Conservation (phyloP, 2,888 invertebrate genomes). For the Aquatica leii region DNA sequence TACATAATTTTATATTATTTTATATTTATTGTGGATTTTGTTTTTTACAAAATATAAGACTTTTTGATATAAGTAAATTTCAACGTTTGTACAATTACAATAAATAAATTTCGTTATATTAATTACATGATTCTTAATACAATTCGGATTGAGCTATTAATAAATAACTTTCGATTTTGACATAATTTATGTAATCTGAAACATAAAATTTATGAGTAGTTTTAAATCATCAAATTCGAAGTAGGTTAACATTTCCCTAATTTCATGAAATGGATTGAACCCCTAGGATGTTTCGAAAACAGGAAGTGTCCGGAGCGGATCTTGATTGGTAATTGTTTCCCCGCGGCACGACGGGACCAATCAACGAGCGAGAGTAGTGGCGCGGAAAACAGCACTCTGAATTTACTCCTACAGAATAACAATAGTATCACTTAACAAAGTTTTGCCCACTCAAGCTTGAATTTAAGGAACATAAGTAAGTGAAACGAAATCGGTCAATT, state of each 20-base stretch:
- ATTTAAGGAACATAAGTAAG: slow-evolving; percentile 36
- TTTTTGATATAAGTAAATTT: too few species aligned
- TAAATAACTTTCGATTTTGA: too few species aligned
- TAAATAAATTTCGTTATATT: too few species aligned
- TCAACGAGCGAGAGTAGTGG: slow-evolving; percentile 59
- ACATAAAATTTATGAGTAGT: slow-evolving; percentile 7
- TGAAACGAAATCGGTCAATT: slow-evolving; percentile 32
- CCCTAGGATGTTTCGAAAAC: slow-evolving; percentile 44
- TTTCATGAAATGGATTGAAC: slow-evolving; percentile 54
- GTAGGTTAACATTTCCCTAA: slow-evolving; percentile 52
- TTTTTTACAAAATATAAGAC: too few species aligned
- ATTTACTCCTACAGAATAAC: slow-evolving; percentile 57
- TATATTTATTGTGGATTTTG: too few species aligned
- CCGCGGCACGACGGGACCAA: slow-evolving; percentile 56
- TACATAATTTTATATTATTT: too few species aligned
- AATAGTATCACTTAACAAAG: slow-evolving; percentile 50
- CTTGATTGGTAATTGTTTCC: slow-evolving; percentile 55
- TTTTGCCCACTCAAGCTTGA: slow-evolving; percentile 34
- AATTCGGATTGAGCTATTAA: too few species aligned
- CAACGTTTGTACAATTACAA: too few species aligned
- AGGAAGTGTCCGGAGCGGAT: slow-evolving; percentile 44
- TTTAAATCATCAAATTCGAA: slow-evolving; percentile 23
- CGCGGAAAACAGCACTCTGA: slow-evolving; percentile 59
- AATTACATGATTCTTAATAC: too few species aligned
- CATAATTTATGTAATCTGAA: neutral